A percentile compares a stretch with the other conserved stretches of the same genome.
phyloP scores from a whole-genome alignment of 2,888 invertebrate genomes.

The Rhodophaea formosa region DNA sequence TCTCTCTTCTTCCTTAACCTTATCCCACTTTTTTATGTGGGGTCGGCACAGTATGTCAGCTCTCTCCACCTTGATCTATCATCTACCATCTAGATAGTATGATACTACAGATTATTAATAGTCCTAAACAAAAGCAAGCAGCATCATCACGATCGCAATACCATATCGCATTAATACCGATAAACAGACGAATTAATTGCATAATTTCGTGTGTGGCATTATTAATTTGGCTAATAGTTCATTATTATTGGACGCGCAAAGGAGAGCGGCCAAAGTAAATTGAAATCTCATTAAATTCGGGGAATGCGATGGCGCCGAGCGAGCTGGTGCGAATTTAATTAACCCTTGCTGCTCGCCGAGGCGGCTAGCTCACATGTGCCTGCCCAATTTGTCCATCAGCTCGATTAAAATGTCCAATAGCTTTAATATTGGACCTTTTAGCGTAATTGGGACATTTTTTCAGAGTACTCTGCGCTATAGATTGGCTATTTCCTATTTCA shows the following conservation, averaged over 20 bases:
- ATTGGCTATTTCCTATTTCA: not conserved
- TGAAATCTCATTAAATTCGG: slow-evolving; percentile 80
- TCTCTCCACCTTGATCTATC: too few relatives aligned
- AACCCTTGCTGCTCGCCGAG: slow-evolving; percentile 74
- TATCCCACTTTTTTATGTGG: too few relatives aligned
- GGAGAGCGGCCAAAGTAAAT: slow-evolving; percentile 72
- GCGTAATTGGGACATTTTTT: not conserved
- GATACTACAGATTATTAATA: too few relatives aligned
- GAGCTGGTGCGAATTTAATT: slow-evolving; percentile 80
- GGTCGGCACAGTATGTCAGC: too few relatives aligned
- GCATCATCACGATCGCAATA: not conserved
- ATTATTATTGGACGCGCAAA: slow-evolving; percentile 58
- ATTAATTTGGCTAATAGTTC: slow-evolving; percentile 39
- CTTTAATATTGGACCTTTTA: not conserved
- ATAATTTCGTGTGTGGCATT: slow-evolving; percentile 6
- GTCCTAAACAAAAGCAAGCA: too few relatives aligned
- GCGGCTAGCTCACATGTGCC: slow-evolving; percentile 47
- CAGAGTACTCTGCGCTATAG: not conserved
- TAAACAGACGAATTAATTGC: not conserved
- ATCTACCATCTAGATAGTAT: too few relatives aligned
- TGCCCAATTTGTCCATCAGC: slow-evolving; percentile 19
- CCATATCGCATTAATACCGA: not conserved
- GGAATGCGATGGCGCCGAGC: slow-evolving; percentile 75
- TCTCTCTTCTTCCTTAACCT: too few relatives aligned
- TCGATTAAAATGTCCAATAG: slow-evolving; percentile 8